Conservation (phyloP, 2,888 invertebrate genomes). For the Hydriomena furcata region DNA sequence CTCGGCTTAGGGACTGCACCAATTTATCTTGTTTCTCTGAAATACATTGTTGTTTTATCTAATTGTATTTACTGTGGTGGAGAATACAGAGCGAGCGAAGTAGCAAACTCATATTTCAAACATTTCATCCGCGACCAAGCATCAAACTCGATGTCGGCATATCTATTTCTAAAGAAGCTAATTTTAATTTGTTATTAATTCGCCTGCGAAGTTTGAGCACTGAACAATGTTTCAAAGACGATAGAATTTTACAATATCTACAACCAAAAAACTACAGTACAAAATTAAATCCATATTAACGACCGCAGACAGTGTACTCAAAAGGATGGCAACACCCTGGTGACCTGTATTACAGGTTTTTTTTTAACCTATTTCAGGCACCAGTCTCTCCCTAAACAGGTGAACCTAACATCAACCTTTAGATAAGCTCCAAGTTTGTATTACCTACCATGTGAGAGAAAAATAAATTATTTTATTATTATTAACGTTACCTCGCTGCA, state of each 20-base stretch:
- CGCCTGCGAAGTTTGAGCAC: constrained; percentile 8
- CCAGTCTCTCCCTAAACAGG: too few relatives aligned
- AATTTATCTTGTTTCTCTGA: background rate
- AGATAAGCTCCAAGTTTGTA: too few relatives aligned
- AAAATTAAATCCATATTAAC: too few relatives aligned
- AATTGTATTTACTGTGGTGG: background rate
- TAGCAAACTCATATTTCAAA: constrained; percentile 16
- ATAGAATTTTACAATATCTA: constrained; percentile 8
- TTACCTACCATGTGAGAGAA: too few relatives aligned
- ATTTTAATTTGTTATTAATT: constrained; percentile 17
- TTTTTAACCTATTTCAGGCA: too few relatives aligned
- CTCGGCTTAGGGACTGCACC: background rate
- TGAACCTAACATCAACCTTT: too few relatives aligned
- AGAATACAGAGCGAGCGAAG: background rate
- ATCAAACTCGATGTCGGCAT: constrained; percentile 7
- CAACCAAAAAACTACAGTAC: constrained; percentile 9
- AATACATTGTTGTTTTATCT: background rate
- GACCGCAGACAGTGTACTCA: too few relatives aligned
- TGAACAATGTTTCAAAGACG: constrained; percentile 14
- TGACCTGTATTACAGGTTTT: too few relatives aligned
- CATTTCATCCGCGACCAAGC: constrained; percentile 16
- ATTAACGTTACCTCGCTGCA: too few relatives aligned
- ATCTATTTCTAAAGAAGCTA: constrained; percentile 7
- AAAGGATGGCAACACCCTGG: too few relatives aligned
- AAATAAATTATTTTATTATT: too few relatives aligned